Base-by-base conservation (phyloP, 1,140 invertebrate genomes). In the Drosophila cardini region DNA sequence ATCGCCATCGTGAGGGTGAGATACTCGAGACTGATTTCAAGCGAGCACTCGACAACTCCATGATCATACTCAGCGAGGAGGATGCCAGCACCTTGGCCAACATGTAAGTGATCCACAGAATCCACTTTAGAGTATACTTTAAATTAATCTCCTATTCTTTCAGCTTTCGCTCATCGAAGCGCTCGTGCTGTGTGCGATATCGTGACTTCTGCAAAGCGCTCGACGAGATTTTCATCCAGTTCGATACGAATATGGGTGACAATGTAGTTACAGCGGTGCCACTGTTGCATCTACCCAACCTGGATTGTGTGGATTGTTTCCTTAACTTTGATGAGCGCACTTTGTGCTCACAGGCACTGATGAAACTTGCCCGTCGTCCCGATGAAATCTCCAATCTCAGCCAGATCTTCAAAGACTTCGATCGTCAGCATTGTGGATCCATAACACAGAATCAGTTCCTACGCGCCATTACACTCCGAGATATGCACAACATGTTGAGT, bases 261-360 rank as follows among this genome's bases (percentile, higher is more conserved):
- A 77, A 89, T 3, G 34, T 89, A 34, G 45, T 89, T 1, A 93
- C 95, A 16, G 90, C 95, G 21, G 91, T 93, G 43, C 95, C 95
- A 0, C 75, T 95, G 1, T 93, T 94, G 55, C 95, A 96, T 80
- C 84, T 95, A 46, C 94, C 95, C 18, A 93, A 94, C 16, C 82
- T 93, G 67, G 94, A 94, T 75, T 92, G 93, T 73, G 91, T 93
- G 11, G 92, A 93, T 36, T 95, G 94, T 72, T 96, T 95, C 93
- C 93, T 96, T 6, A 95, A 95, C 92, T 96, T 94, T 76, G 94
- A 95, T 43, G 95, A 96, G 91, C 91, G 95, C 13, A 92, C 92
- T 32, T 91, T 93, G 9, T 92, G 95, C 10, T 93, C 94, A 1
- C 90, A 92, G 30, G 95, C 94, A 1, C 91, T 96, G 56, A 93